Percentiles rank a stretch among this genome's conserved stretches.
Conservation (phyloP, 2,113 vertebrate species). For the cat (Felis catus) region DNA sequence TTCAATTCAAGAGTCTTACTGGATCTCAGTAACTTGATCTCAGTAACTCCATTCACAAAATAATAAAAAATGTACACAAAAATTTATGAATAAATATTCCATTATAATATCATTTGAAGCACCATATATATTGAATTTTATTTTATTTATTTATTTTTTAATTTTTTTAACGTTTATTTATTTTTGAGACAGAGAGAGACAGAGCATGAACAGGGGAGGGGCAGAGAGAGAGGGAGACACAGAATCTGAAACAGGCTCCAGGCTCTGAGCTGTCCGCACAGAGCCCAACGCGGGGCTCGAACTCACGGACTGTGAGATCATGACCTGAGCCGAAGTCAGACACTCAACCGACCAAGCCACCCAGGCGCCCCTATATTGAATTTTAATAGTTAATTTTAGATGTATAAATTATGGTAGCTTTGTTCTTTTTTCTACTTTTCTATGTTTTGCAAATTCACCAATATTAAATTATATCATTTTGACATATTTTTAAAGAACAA, state of each 20-base stretch:
- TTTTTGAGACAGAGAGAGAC: no score
- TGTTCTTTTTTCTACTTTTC: neutral
- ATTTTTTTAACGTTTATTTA: no score
- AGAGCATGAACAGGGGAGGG: no score
- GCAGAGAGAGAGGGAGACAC: no score
- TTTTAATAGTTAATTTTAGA: neutral
- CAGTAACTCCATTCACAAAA: neutral
- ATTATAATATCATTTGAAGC: neutral
- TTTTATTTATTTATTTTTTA: no score
- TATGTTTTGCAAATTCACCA: neutral
- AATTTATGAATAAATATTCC: neutral
- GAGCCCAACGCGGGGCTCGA: no score
- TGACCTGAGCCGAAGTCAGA: no score
- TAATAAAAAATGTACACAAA: neutral
- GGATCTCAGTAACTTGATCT: neutral
- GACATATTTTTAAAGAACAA: neutral
- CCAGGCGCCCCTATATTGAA: neutral
- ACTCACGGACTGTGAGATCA: no score
- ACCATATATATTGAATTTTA: neutral
- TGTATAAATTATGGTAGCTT: neutral
- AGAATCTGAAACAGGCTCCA: no score
- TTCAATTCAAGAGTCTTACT: neutral
- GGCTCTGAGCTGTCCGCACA: no score
- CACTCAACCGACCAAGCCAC: no score
- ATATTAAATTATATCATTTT: neutral